Evolutionary conservation across 2,797 vertebrate species (phyloP).

Genomic region (Smutsia gigantea): DNA sequence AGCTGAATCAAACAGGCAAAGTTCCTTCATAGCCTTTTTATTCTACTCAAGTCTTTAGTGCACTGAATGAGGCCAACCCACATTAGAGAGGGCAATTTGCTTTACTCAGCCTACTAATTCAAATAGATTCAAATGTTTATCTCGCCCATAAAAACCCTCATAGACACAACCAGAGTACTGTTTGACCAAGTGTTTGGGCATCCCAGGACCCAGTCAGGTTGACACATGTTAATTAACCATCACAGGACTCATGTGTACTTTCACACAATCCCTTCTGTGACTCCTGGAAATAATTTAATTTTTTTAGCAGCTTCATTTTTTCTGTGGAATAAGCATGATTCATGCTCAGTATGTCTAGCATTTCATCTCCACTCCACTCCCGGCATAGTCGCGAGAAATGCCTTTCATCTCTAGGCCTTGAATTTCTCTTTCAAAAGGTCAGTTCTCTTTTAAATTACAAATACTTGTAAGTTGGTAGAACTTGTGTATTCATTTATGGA

Average conservation of each 20-base stretch:
- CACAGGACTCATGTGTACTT: not conserved
- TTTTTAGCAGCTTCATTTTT: not conserved
- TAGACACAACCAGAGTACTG: not conserved
- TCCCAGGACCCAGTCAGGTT: not conserved
- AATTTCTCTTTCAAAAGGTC: not conserved
- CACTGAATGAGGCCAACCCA: not conserved
- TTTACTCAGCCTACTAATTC: not conserved
- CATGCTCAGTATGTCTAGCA: not conserved
- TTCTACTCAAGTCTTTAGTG: not conserved
- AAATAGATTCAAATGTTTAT: not conserved
- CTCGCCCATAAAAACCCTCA: not conserved
- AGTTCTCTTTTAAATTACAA: not conserved
- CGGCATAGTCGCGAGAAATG: not conserved
- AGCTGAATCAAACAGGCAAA: not conserved
- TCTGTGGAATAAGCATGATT: not conserved
- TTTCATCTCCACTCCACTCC: not conserved
- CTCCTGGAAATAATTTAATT: not conserved
- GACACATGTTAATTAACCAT: not conserved
- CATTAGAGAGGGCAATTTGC: not conserved
- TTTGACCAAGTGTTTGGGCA: not conserved
- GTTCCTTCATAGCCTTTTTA: not conserved
- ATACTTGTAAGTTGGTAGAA: not conserved
- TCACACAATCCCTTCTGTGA: not conserved
- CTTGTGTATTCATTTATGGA: not conserved
- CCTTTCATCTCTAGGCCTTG: not conserved